A percentile compares a stretch with the other conserved stretches of the same genome.
Conservation (phyloP, 1,140 invertebrate genomes). For the Heliconius hermathena region DNA sequence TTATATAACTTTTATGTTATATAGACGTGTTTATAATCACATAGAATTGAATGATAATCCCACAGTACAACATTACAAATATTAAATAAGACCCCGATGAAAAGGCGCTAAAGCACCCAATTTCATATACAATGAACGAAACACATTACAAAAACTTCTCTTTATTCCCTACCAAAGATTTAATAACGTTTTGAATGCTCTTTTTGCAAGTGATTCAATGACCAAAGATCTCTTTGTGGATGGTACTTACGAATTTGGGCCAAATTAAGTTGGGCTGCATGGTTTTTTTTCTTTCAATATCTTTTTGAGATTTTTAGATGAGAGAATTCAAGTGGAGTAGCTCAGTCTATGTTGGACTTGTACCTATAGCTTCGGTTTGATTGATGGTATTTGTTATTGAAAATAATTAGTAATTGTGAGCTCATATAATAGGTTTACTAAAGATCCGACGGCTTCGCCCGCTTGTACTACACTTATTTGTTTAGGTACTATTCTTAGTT, state of each 20-base stretch:
- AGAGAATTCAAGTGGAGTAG: constrained; percentile 32
- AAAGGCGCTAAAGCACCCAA: constrained; percentile 51
- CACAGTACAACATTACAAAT: constrained; percentile 12
- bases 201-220: constrained; percentile 54
- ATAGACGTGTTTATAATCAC: no score
- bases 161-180: constrained; percentile 63
- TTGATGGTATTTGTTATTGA: constrained; percentile 64
- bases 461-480: no score
- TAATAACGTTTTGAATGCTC: constrained; percentile 77
- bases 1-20: no score
- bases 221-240: constrained; percentile 48
- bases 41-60: not conserved
- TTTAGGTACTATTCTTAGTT: no score
- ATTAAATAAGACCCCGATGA: constrained; percentile 38
- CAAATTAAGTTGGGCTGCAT: constrained; percentile 50
- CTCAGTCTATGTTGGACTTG: constrained; percentile 46
- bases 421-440: no score
- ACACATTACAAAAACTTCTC: constrained; percentile 55
- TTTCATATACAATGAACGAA: constrained; percentile 45
- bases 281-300: constrained; percentile 33
- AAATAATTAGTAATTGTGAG: constrained; percentile 37
- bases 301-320: not conserved
- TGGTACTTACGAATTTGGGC: constrained; percentile 47
- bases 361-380: constrained; percentile 51
- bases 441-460: no score